These are phyloP conservation scores for Philopedon plagiatum DNA, from an alignment of 2,888 invertebrate species.

Conservation along the genomic window DNA sequence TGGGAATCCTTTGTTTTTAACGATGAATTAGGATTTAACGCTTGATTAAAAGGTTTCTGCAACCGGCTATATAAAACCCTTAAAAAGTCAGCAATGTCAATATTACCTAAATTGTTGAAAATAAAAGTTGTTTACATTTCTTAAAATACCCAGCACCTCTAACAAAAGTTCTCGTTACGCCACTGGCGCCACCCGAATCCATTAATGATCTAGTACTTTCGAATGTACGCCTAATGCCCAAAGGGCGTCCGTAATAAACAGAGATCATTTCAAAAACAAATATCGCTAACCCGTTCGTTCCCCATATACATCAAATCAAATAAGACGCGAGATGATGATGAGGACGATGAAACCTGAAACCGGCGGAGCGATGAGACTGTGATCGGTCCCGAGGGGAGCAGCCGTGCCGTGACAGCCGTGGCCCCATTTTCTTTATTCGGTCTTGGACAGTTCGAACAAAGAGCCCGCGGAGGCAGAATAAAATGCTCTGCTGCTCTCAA, in stretches of 20 bases:
- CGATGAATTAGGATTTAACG: too few relatives aligned
- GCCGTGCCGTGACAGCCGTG: not conserved
- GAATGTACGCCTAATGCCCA: not conserved
- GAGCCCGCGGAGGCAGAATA: not conserved
- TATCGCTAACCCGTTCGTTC: slow-evolving; percentile 3
- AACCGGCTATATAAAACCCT: too few relatives aligned
- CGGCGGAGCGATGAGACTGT: not conserved
- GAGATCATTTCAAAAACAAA: slow-evolving; percentile 9
- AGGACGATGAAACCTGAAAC: slow-evolving; percentile 18
- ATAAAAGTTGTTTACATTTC: too few relatives aligned
- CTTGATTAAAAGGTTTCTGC: too few relatives aligned
- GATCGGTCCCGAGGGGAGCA: slow-evolving; percentile 28
- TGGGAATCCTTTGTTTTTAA: too few relatives aligned
- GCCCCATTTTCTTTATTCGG: slow-evolving; percentile 26
- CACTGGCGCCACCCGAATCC: too few relatives aligned
- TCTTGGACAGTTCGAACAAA: slow-evolving; percentile 26
- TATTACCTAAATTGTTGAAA: too few relatives aligned
- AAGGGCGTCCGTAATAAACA: not conserved
- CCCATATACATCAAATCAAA: slow-evolving; percentile 3
- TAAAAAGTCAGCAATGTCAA: too few relatives aligned
- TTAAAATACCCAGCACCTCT: too few relatives aligned
- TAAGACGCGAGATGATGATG: not conserved
- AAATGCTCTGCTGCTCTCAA: not conserved
- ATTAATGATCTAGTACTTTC: not conserved
- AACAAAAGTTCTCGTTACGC: too few relatives aligned